Base-by-base conservation (phyloP, 1,140 invertebrate genomes). In the Lysiphlebus fabarum region DNA sequence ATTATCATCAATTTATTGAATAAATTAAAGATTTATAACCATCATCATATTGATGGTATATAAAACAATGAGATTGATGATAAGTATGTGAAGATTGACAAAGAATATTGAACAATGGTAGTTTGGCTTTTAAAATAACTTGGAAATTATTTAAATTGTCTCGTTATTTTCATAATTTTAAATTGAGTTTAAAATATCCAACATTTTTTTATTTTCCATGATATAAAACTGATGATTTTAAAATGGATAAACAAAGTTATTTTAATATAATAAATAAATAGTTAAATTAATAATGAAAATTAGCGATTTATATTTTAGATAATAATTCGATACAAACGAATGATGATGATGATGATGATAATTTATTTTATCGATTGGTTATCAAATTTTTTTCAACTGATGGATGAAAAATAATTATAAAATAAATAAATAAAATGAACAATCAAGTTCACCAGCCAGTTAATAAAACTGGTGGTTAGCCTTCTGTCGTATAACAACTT, bases 361-460 rank as follows among this genome's bases (percentile, higher is more conserved):
- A 51, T 51, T 51, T 51, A 38, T 37, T 26, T 38, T 36, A 10
- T 4, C 36, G 37, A 36, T 10, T 53, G 17, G 51, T 53, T 40
- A 40, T 38, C 11, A 55, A 55, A 7, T n/a, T 26, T 33, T 51
- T 45, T 17, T 61, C 47, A 61, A 56, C 64, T 48, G 59, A 56
- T 56, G 53, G 49, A 45, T 45, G 49, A 36, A 40, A 43, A 47
- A 38, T 54, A 42, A 45, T 53, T 54, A 37, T 34, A 51, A 44
- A 55, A 55, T 57, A 61, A 45, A 45, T 54, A 47, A 62, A 62
- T 69, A 59, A 51, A 65, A 68, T 74, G 67, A 70, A 64, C 70
- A 69, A 73, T 74, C 67, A 70, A 73, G 71, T 73, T 74, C 71
- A 73, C 66, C 65, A 72, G 64, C 62, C 66, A 68, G 70, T 72